phyloP scores from a whole-genome alignment of 1,140 invertebrate species.

The Drosophila gunungcola region DNA sequence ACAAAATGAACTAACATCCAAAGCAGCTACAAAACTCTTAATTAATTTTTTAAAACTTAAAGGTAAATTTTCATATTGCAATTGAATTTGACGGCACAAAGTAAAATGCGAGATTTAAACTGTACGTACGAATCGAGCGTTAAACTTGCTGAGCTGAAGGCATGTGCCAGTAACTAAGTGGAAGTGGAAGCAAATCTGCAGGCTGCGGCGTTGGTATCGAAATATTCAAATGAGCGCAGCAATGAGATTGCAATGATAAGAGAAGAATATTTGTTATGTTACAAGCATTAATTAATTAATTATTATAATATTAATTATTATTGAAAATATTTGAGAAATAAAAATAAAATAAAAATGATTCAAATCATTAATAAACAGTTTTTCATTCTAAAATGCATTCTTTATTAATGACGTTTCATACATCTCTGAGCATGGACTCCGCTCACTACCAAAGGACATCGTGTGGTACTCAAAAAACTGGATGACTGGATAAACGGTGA shows the following conservation, averaged over 20 bases:
- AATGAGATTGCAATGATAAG: conserved; percentile 63
- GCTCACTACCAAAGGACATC: conserved; percentile 86
- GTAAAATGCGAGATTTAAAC: conserved; percentile 31
- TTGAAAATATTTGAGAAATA: conserved; percentile 84
- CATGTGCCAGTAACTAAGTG: conserved; percentile 27
- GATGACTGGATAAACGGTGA: conserved; percentile 85
- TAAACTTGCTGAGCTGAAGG: conserved; percentile 35
- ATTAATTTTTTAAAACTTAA: conserved; percentile 60
- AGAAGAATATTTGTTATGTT: conserved; percentile 82
- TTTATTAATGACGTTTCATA: too few relatives aligned
- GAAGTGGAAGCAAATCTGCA: conserved; percentile 17
- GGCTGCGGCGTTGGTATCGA: conserved; percentile 35
- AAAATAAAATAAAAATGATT: conserved; percentile 81
- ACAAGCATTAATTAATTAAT: conserved; percentile 83
- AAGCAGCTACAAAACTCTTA: conserved; percentile 53
- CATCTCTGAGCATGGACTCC: too few relatives aligned
- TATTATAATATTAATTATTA: conserved; percentile 84
- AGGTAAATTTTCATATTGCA: conserved; percentile 71
- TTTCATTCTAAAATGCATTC: background rate
- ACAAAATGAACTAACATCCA: conserved; percentile 49
- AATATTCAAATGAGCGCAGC: conserved; percentile 60
- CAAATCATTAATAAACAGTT: conserved; percentile 66
- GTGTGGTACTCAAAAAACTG: conserved; percentile 85
- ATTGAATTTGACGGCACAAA: conserved; percentile 49
- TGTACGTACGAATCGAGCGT: conserved; percentile 36